Conservation (phyloP, 23 tunicate genomes). For the Styela plicata region DNA sequence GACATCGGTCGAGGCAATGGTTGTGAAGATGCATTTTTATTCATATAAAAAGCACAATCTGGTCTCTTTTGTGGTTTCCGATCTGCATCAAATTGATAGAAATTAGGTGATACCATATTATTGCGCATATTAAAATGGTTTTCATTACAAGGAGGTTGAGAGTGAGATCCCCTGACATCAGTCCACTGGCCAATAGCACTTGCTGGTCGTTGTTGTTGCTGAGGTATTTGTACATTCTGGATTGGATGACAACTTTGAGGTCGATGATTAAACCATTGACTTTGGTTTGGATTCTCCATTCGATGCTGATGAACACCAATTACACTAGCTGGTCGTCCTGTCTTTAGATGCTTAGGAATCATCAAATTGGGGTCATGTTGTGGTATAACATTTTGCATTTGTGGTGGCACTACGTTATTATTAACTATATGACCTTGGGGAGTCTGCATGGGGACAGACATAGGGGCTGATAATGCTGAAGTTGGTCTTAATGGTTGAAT, state of each 20-base stretch:
- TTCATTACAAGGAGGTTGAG: not conserved
- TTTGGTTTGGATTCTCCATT: not conserved
- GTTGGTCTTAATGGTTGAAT: not conserved
- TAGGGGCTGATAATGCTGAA: not conserved
- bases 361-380: not conserved
- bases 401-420: not conserved
- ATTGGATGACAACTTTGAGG: slow-evolving; percentile 9
- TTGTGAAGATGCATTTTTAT: not conserved
- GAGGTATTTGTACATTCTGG: not conserved
- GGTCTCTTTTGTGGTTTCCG: not conserved
- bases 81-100: not conserved
- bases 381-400: not conserved
- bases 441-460: not conserved
- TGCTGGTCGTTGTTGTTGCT: not conserved
- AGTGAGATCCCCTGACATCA: too few relatives aligned
- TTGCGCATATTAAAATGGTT: not conserved
- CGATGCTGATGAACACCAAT: not conserved
- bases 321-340: not conserved
- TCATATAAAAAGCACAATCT: not conserved
- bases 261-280: not conserved
- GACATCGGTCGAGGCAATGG: not conserved
- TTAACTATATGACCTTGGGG: not conserved
- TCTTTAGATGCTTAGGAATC: not conserved
- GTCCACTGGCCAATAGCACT: not conserved
- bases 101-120: not conserved